Conservation (phyloP, 2,797 vertebrate species). For the Takifugu ocellatus region DNA sequence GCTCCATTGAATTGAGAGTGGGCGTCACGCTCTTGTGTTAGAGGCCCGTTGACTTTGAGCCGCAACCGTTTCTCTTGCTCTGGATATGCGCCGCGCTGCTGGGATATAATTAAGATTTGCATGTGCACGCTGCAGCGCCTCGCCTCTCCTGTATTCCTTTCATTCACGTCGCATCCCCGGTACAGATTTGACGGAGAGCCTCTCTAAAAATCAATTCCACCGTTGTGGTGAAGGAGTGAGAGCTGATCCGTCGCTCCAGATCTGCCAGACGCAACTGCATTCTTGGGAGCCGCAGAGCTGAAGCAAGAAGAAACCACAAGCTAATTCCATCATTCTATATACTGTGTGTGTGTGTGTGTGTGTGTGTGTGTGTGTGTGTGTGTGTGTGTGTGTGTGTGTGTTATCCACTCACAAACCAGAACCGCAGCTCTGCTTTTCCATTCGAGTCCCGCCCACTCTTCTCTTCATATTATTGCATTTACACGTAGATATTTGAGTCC, state of each 20-base stretch:
- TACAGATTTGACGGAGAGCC: constrained; percentile 65
- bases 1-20: constrained; percentile 27
- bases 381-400: too few species aligned
- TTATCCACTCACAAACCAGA: too few species aligned
- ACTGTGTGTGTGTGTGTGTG: not conserved
- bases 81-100: constrained; percentile 54
- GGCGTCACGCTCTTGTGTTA: constrained; percentile 17
- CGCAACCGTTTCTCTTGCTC: constrained; percentile 53
- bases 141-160: constrained; percentile 64
- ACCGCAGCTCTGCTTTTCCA: too few species aligned
- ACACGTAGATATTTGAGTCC: too few species aligned
- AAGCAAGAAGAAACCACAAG: constrained; percentile 44
- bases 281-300: constrained; percentile 56
- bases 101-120: constrained; percentile 68
- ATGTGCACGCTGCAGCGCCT: constrained; percentile 68
- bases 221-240: constrained; percentile 48
- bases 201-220: constrained; percentile 63
- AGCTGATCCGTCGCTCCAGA: constrained; percentile 49
- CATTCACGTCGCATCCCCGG: constrained; percentile 68
- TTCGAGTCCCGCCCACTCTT: too few species aligned
- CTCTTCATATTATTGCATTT: too few species aligned
- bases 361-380: not conserved
- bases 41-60: constrained; percentile 57
- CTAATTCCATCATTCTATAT: constrained; percentile 26
- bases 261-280: constrained; percentile 59